phyloP scores from a whole-genome alignment of 2,797 vertebrate genomes.

The Chloroceryle inda region DNA sequence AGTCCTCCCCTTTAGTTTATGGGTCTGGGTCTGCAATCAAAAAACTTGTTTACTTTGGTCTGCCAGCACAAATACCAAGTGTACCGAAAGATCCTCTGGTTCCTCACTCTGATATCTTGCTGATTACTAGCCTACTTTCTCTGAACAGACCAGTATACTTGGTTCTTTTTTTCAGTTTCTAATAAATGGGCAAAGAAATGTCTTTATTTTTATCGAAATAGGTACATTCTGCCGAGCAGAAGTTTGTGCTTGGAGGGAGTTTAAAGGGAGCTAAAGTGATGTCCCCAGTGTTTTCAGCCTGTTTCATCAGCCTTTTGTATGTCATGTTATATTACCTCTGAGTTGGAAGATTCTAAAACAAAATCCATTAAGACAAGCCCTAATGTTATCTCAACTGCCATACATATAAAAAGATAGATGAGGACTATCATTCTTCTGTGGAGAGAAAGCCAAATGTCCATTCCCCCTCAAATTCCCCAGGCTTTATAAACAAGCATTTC shows the following conservation, averaged over 20 bases:
- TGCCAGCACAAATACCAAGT: not conserved
- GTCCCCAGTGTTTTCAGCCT: slow-evolving; percentile 47
- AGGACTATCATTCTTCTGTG: slow-evolving; percentile 32
- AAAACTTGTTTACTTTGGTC: slow-evolving; percentile 14
- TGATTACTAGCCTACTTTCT: not conserved
- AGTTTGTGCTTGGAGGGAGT: slow-evolving; percentile 38
- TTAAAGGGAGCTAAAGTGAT: slow-evolving; percentile 18
- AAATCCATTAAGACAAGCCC: slow-evolving; percentile 68
- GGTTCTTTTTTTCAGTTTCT: not conserved
- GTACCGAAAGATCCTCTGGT: not conserved
- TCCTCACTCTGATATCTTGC: not conserved
- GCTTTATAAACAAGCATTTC: slow-evolving; percentile 51
- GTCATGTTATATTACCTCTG: slow-evolving; percentile 51
- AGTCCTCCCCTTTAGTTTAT: not conserved
- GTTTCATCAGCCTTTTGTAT: slow-evolving; percentile 26
- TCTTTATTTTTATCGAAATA: slow-evolving; percentile 22
- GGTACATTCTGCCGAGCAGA: slow-evolving; percentile 10
- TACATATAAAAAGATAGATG: slow-evolving; percentile 36
- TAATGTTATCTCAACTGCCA: slow-evolving; percentile 49
- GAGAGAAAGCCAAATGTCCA: slow-evolving; percentile 5
- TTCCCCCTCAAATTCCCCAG: slow-evolving; percentile 22
- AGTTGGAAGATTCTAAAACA: slow-evolving; percentile 58
- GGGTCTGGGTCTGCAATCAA: not conserved
- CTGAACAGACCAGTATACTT: not conserved
- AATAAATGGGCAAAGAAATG: slow-evolving; percentile 17